These are phyloP conservation scores for Lycophotia porphyrea DNA, from an alignment of 2,888 invertebrate species.

Conservation along the genomic window DNA sequence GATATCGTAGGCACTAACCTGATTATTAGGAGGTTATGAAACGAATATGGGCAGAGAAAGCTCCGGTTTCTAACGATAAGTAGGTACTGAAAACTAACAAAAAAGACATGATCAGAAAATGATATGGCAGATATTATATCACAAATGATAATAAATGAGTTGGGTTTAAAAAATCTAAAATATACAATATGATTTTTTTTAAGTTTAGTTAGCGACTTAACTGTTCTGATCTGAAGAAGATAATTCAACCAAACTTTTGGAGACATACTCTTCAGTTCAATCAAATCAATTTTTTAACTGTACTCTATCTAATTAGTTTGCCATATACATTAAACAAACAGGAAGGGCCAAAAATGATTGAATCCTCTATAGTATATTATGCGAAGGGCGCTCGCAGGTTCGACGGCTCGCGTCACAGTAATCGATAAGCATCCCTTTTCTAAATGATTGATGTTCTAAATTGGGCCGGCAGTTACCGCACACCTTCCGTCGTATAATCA, in stretches of 20 bases:
- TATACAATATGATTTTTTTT: too few relatives aligned
- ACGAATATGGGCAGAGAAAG: not conserved
- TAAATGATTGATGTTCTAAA: slow-evolving; percentile 59
- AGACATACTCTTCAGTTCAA: not conserved
- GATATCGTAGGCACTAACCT: not conserved
- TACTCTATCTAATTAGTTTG: not conserved
- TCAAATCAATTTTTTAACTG: too few relatives aligned
- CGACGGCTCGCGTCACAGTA: slow-evolving; percentile 31
- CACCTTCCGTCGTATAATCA: slow-evolving; percentile 36
- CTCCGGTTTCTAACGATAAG: not conserved
- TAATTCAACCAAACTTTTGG: not conserved
- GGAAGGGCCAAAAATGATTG: slow-evolving; percentile 25
- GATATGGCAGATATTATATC: not conserved
- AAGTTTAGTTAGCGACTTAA: too few relatives aligned
- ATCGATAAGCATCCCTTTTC: slow-evolving; percentile 58
- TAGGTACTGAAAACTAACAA: not conserved
- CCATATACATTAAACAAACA: slow-evolving; percentile 18
- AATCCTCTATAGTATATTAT: slow-evolving; percentile 31
- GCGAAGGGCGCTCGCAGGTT: slow-evolving; percentile 10
- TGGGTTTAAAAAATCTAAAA: not conserved
- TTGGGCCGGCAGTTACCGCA: slow-evolving; percentile 36
- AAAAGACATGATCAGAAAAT: not conserved
- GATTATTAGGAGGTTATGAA: not conserved
- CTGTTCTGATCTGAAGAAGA: not conserved
- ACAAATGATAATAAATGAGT: not conserved